Evolutionary conservation across 2,113 vertebrate genomes (phyloP).

Genomic region (Oryzias celebensis): DNA sequence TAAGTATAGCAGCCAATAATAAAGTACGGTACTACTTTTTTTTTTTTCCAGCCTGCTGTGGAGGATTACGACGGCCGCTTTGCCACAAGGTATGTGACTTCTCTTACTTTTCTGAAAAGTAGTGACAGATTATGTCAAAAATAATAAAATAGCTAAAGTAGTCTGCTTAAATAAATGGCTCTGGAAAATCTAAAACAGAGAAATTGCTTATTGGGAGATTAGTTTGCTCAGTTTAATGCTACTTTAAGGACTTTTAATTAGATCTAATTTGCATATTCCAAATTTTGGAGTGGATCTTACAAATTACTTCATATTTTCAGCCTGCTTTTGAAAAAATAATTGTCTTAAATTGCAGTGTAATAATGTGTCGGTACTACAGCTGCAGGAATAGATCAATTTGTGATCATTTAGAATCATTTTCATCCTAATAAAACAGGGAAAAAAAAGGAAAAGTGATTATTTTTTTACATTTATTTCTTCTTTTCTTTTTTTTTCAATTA

Average conservation of each 20-base stretch:
- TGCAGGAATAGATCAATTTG: no score
- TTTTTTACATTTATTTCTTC: no score
- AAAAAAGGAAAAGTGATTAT: no score
- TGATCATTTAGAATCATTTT: no score
- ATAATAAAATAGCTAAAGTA: neutral
- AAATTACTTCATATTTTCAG: neutral
- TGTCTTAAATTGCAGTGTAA: no score
- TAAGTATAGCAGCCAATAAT: slow-evolving; percentile 5
- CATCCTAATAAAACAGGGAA: no score
- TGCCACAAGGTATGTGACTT: slow-evolving; percentile 89
- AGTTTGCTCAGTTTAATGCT: neutral
- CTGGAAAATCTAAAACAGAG: no score
- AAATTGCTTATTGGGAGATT: neutral
- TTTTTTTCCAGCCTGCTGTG: slow-evolving; percentile 78
- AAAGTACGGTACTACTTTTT: slow-evolving; percentile 8
- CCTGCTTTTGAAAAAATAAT: no score
- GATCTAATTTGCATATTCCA: no score
- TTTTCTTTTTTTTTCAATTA: no score
- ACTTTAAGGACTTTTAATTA: neutral
- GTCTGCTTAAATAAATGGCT: neutral
- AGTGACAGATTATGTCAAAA: slow-evolving; percentile 14
- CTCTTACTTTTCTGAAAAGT: slow-evolving; percentile 18
- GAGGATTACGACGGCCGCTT: slow-evolving; percentile 92
- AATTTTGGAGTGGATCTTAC: neutral
- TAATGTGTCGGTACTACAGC: no score